phyloP scores from a whole-genome alignment of 2,113 vertebrate species.

The Ammodytes dubius region DNA sequence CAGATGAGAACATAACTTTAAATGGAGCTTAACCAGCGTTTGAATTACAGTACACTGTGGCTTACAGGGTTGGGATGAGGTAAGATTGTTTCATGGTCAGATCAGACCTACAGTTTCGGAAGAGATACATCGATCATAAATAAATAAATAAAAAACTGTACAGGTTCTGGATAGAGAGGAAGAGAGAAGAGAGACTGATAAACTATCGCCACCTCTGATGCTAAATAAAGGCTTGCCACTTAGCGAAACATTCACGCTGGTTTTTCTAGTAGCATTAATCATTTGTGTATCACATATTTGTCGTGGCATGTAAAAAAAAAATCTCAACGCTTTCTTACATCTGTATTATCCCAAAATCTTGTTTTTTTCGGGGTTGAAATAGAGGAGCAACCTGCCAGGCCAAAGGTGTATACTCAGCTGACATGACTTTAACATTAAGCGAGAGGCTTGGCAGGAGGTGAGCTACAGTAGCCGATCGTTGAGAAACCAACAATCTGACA shows the following conservation, averaged over 20 bases:
- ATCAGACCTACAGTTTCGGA: not conserved
- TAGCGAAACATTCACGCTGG: not conserved
- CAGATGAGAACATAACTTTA: slow-evolving; percentile 2
- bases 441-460: not conserved
- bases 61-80: too few relatives aligned
- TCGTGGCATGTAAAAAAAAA: slow-evolving; percentile 3
- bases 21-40: not conserved
- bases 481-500: not conserved
- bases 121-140: not conserved
- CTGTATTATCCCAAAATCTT: slow-evolving; percentile 4
- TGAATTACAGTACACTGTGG: not conserved
- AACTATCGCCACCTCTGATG: not conserved
- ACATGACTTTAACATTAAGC: not conserved
- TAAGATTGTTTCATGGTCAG: not conserved
- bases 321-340: not conserved
- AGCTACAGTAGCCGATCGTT: not conserved
- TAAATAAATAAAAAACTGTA: too few relatives aligned
- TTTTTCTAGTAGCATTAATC: slow-evolving; percentile 19
- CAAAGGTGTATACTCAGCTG: not conserved
- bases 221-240: not conserved
- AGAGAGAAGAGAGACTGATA: not conserved
- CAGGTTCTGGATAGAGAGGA: too few relatives aligned
- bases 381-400: not conserved
- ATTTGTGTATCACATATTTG: slow-evolving; percentile 27
- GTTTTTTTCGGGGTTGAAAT: not conserved